Base-by-base conservation (phyloP, 2,113 vertebrate species). In the Dermatemys mawii region DNA sequence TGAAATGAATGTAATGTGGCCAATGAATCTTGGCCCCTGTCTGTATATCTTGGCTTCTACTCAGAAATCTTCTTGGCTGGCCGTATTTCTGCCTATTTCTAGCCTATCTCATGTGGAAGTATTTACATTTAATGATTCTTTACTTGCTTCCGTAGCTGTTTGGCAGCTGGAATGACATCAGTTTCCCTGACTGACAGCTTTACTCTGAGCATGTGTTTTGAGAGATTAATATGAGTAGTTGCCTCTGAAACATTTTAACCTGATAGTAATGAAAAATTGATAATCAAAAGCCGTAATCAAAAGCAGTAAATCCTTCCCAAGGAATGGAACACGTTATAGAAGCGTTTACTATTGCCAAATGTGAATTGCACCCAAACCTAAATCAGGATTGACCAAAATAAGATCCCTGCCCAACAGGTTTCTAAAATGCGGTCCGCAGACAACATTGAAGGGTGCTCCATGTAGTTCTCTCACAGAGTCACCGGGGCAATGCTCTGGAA, bases 161-260 rank as follows among this genome's bases (percentile, higher is more conserved):
- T 95, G 97, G 96, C 94, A 97, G 90, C 84, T 53, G 29, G 82
- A 84, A 76, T 97, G 88, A 94, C 91, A 75, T 92, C 86, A 29
- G 1, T 92, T 90, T 96, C 51, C 73, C 87, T 60, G 81, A 97
- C 73, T 93, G 97, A 97, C 96, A 96, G 67, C 95, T 96, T 93
- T 60, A n/a, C 79, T 78, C 89, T 83, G 88, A 93, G 50, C 95
- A 96, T 94, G 89, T 93, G 93, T 94, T n/a, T 96, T 86, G 81
- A 83, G 94, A 97, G 97, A 98, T 97, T 97, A 93, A 97, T 97
- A 94, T 1, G 5, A 97, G 90, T 87, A 63, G 93, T 96, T 96
- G 79, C 93, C 86, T 96, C 92, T 55, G 81, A 97, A 98, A 97
- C 90, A 94, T 94, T 98, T 98, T 98, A 96, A 98, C 98, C 97